Conservation (phyloP, 2,888 invertebrate species). For the Lepeophtheirus nordmannii region DNA sequence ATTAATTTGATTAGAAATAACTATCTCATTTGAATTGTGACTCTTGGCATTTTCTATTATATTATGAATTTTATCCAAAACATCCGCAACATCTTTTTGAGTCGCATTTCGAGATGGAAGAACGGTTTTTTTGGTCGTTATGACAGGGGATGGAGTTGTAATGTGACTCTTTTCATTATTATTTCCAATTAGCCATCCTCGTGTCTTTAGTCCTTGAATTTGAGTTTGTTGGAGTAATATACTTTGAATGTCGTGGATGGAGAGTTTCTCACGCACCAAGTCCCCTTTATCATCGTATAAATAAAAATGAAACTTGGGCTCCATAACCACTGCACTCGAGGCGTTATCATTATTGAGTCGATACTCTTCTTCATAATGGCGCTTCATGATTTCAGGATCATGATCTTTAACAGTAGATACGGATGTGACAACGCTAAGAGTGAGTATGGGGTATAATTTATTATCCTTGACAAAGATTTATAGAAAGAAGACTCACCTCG, state of each 20-base stretch:
- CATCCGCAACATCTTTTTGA: not conserved
- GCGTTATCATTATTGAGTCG: not conserved
- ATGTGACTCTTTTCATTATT: not conserved
- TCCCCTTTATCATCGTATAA: slow-evolving; percentile 22
- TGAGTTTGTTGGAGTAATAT: slow-evolving; percentile 20
- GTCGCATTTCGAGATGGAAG: not conserved
- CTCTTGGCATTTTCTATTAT: not conserved
- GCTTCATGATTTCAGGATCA: slow-evolving; percentile 18
- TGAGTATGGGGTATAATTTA: no score
- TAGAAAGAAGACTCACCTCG: slow-evolving; percentile 7
- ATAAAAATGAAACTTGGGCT: slow-evolving; percentile 22
- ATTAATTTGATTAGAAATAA: not conserved
- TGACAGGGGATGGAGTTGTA: not conserved
- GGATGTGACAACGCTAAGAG: slow-evolving; percentile 14
- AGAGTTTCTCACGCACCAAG: slow-evolving; percentile 15
- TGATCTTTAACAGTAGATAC: slow-evolving; percentile 10
- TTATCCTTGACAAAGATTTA: not conserved
- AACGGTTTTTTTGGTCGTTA: not conserved
- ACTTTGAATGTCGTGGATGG: slow-evolving; percentile 23
- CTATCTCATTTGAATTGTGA: not conserved
- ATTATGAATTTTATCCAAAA: not conserved
- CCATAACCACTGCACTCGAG: not conserved
- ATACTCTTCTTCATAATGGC: slow-evolving; percentile 10
- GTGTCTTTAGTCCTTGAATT: slow-evolving; percentile 2
- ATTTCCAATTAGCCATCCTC: not conserved